Percentiles rank a stretch among this genome's conserved stretches.
Evolutionary conservation across 2,888 invertebrate species (phyloP).

Genomic region (Dendrolimus houi): DNA sequence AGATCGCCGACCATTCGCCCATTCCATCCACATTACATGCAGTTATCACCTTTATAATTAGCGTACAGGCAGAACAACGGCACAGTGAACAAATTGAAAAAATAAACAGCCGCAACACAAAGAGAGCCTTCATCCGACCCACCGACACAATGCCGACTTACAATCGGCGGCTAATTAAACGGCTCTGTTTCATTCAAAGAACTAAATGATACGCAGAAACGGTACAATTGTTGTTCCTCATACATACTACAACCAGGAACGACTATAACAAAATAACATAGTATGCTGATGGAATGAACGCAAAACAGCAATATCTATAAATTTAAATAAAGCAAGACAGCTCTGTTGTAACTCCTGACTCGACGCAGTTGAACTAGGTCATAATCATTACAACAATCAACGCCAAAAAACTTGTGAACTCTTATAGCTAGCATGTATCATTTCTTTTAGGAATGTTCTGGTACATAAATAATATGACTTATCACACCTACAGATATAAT

Average conservation of each 20-base stretch:
- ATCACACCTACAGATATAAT: background rate
- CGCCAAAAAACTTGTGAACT: slow-evolving; percentile 39
- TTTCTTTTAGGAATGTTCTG: slow-evolving; percentile 20
- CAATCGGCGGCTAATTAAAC: slow-evolving; percentile 59
- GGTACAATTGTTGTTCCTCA: slow-evolving; percentile 29
- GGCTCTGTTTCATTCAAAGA: slow-evolving; percentile 26
- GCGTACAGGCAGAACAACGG: slow-evolving; percentile 25
- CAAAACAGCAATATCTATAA: slow-evolving; percentile 12
- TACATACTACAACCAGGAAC: too few species aligned
- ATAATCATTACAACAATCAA: slow-evolving; percentile 61
- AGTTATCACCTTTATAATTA: slow-evolving; percentile 53
- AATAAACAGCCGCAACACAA: slow-evolving; percentile 60
- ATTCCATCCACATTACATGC: slow-evolving; percentile 5
- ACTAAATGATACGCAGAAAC: slow-evolving; percentile 39
- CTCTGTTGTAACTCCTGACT: slow-evolving; percentile 22
- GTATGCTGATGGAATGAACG: too few species aligned
- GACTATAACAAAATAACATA: too few species aligned
- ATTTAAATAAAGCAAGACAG: slow-evolving; percentile 41
- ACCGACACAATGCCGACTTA: slow-evolving; percentile 54
- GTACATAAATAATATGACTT: slow-evolving; percentile 25
- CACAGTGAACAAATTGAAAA: slow-evolving; percentile 51
- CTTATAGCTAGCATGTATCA: slow-evolving; percentile 11
- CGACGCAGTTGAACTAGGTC: slow-evolving; percentile 46
- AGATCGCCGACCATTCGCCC: background rate
- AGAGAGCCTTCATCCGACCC: slow-evolving; percentile 57